These are phyloP conservation scores for Osedax frankpressi DNA, from an alignment of 2,888 invertebrate species.

Conservation along the genomic window DNA sequence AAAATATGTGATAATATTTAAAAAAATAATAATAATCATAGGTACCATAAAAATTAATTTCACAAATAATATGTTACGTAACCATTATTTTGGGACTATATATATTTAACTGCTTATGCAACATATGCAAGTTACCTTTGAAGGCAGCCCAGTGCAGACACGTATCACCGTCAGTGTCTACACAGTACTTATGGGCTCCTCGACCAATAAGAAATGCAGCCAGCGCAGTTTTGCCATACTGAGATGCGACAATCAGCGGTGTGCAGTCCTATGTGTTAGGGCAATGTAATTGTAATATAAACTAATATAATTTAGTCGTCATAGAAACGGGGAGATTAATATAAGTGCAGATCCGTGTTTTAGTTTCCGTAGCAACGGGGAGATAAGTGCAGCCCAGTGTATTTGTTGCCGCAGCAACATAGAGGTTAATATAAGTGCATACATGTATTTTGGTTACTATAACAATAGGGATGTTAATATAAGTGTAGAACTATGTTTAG, in stretches of 20 bases:
- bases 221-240: slow-evolving; percentile 79
- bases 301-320: too few relatives aligned
- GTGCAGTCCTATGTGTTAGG: slow-evolving; percentile 59
- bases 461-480: too few relatives aligned
- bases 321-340: too few relatives aligned
- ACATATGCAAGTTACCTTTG: slow-evolving; percentile 54
- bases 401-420: too few relatives aligned
- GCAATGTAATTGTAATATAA: too few relatives aligned
- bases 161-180: slow-evolving; percentile 82
- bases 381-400: too few relatives aligned
- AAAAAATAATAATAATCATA: not conserved
- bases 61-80: not conserved
- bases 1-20: too few relatives aligned
- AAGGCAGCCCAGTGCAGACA: slow-evolving; percentile 88
- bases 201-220: slow-evolving; percentile 78
- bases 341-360: too few relatives aligned
- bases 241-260: slow-evolving; percentile 72
- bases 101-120: not conserved
- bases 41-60: not conserved
- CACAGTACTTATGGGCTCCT: slow-evolving; percentile 72
- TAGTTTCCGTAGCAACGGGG: too few relatives aligned
- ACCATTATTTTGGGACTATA: not conserved
- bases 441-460: too few relatives aligned
- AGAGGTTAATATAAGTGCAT: too few relatives aligned
- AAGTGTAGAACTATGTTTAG: too few relatives aligned